Evolutionary conservation across 2,797 vertebrate genomes (phyloP), one percentile per base, ranked within the genome.

Genomic region (Acipenser ruthenus): DNA sequence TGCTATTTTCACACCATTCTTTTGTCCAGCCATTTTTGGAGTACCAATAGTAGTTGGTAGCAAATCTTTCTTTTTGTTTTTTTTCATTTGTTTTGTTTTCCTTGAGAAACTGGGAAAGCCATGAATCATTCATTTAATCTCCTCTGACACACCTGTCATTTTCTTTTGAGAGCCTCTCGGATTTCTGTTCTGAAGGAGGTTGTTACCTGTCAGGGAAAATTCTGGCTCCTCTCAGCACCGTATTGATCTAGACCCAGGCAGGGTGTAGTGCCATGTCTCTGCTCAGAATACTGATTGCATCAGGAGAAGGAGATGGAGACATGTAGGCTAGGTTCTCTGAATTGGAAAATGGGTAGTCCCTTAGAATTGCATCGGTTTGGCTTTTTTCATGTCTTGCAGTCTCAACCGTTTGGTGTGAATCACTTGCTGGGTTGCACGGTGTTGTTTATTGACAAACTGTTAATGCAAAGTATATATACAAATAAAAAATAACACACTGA

Each of bases 101-200:
- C 18, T 62, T 62, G 60, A 62, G 1, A 62, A 62, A 62, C 60
- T 60, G 12, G 78, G 73, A 76, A 79, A 73, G 23, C 78, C 77
- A 81, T 84, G 81, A 82, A 82, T 85, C 81, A 83, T 83, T 83
- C 79, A 85, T 83, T 84, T 84, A 81, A 82, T 84, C 81, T 82
- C 77, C 68, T 71, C 55, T 80, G 83, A 84, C 82, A 79, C 2
- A 71, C 71, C 79, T 85, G 82, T 85, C 82, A 84, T 85, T 82
- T 84, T 83, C 79, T 76, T 68, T 1, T 48, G 76, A 67, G 71
- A 82, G 75, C 71, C 80, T 75, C 67, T 2, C 77, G 74, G 79
- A 80, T 62, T 79, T 81, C 76, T 83, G 75, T 80, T 79, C 74
- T 6, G 72, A 79, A 84, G 81, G 82, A 85, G 82, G 82, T 83